A percentile compares a stretch with the other conserved stretches of the same genome.
Evolutionary conservation across 2,113 vertebrate genomes (phyloP).

Genomic region (Marmota flaviventris): DNA sequence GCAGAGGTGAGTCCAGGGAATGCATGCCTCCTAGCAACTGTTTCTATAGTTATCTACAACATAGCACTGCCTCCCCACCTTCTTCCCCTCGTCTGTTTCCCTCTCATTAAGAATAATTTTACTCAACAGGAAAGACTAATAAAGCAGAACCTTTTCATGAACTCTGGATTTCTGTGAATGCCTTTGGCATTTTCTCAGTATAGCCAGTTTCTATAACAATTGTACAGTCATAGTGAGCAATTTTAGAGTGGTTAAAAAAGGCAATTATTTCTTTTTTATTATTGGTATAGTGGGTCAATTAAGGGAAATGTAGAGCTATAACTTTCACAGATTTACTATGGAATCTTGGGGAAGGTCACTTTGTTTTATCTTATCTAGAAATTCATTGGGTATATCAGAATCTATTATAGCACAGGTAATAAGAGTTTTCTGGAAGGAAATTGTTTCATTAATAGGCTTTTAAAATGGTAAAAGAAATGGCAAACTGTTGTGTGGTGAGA

Average conservation of each 20-base stretch:
- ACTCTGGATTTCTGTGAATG: constrained; percentile 72
- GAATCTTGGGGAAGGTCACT: constrained; percentile 42
- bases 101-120: constrained; percentile 77
- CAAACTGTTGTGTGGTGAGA: background rate
- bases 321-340: constrained; percentile 53
- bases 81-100: background rate
- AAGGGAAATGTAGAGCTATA: constrained; percentile 58
- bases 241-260: constrained; percentile 47
- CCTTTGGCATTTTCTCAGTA: constrained; percentile 70
- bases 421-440: constrained; percentile 58
- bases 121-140: constrained; percentile 73
- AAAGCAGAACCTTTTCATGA: constrained; percentile 77
- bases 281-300: constrained; percentile 65
- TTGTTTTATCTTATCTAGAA: constrained; percentile 53
- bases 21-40: constrained; percentile 66
- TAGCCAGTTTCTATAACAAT: constrained; percentile 68
- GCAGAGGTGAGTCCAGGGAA: background rate
- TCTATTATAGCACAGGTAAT: constrained; percentile 42
- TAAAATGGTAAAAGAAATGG: background rate
- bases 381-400: constrained; percentile 2
- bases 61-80: background rate
- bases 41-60: constrained; percentile 72
- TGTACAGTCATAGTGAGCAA: constrained; percentile 40
- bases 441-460: constrained; percentile 46
- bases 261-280: constrained; percentile 73